Evolutionary conservation across 1,140 invertebrate genomes (phyloP).

Genomic region (Ganaspis sp.): DNA sequence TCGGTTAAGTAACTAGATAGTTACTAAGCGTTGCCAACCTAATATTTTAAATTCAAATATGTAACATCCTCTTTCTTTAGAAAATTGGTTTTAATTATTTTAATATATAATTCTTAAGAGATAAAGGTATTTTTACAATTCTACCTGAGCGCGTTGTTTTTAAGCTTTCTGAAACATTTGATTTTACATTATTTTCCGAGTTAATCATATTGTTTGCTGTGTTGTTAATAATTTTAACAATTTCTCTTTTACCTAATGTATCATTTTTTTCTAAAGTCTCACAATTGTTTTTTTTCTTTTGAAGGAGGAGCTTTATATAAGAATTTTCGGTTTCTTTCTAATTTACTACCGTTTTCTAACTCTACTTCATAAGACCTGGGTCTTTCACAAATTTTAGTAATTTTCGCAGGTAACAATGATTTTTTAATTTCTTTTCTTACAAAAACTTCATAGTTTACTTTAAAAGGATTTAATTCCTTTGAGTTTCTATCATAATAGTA

Average conservation of each 20-base stretch:
- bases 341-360: slow-evolving; percentile 9
- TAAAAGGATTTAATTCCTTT: slow-evolving; percentile 34
- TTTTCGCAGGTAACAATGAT: slow-evolving; percentile 32
- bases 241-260: not conserved
- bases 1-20: too few relatives aligned
- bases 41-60: not conserved
- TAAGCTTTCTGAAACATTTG: not conserved
- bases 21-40: too few relatives aligned
- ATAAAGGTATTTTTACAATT: not conserved
- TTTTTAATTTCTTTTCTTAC: slow-evolving; percentile 36
- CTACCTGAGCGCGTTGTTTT: not conserved
- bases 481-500: slow-evolving; percentile 39
- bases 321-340: slow-evolving; percentile 40
- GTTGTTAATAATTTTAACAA: not conserved
- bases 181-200: not conserved
- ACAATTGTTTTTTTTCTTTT: not conserved
- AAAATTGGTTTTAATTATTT: not conserved
- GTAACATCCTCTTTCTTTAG: not conserved
- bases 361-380: slow-evolving; percentile 38
- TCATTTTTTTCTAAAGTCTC: not conserved
- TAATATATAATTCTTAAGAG: not conserved
- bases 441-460: slow-evolving; percentile 32
- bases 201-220: not conserved
- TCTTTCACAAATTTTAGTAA: slow-evolving; percentile 20
- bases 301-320: not conserved